A percentile compares a stretch with the other conserved stretches of the same genome.
These are phyloP conservation scores for Micoletzkya japonica DNA, from an alignment of 2,888 invertebrate species.

Conservation along the genomic window DNA sequence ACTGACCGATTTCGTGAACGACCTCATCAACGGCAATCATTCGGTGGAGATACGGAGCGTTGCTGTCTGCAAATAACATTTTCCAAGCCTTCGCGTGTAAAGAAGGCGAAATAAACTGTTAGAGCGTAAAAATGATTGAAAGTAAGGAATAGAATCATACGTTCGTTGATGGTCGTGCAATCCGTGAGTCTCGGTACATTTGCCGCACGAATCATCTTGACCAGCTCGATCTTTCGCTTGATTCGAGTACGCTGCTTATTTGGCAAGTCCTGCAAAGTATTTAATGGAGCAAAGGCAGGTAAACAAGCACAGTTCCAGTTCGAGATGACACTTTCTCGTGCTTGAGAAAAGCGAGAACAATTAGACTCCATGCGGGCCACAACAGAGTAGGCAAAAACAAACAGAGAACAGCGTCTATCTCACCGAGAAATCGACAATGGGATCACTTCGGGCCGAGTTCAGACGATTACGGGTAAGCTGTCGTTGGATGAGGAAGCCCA, in stretches of 20 bases:
- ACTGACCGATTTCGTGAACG: conserved; percentile 49
- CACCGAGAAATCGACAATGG: conserved; percentile 44
- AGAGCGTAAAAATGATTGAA: not conserved
- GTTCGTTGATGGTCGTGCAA: conserved; percentile 51
- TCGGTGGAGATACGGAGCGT: conserved; percentile 52
- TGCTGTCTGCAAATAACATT: conserved; percentile 45
- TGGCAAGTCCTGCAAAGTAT: conserved; percentile 11
- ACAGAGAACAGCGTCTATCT: not conserved
- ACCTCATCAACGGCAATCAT: conserved; percentile 62
- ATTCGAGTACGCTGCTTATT: conserved; percentile 1
- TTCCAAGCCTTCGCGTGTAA: not conserved
- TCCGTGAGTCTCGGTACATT: conserved; percentile 59
- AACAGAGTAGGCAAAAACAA: too few species aligned
- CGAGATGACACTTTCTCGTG: too few species aligned
- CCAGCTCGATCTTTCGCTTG: conserved; percentile 37
- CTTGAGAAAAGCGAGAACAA: too few species aligned
- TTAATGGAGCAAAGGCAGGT: too few species aligned
- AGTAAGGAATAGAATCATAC: conserved; percentile 36
- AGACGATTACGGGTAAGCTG: conserved; percentile 56
- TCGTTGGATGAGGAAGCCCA: conserved; percentile 44
- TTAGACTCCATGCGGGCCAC: too few species aligned
- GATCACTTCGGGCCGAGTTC: conserved; percentile 51
- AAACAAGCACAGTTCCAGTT: not conserved
- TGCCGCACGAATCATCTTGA: conserved; percentile 37
- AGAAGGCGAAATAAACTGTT: not conserved